Evolutionary conservation across 2,113 vertebrate species (phyloP), one percentile per base, ranked within the genome.

Genomic region (Todiramphus chloris): DNA sequence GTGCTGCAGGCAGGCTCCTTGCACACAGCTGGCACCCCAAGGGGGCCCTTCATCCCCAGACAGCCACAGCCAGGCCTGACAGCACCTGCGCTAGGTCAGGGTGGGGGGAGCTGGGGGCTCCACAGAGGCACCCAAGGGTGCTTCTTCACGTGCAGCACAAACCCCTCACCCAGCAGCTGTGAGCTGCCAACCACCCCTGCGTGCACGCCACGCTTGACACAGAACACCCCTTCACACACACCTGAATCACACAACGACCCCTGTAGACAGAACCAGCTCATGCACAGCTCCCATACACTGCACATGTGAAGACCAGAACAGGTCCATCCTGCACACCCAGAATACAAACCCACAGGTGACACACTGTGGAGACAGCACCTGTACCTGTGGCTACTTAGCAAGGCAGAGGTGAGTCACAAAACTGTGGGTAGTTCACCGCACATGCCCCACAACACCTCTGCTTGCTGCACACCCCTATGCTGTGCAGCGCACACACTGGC

Each of bases 1-100:
- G 93, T 94, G 95, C 97, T 97, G 97, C 92, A 91, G 98, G 97
- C 98, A 98, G 97, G 97, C 96, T 98, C 97, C 97, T 97, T 94
- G 97, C 98, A 98, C 98, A 98, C 78, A 97, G 98, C 99, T 98
- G 98, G 98, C 98, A 98, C 98, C 98, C 98, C 89, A 81, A 23
- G 51, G 81, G 94, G 85, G 89, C 76, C 80, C 94, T 97, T 92
- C 98, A 97, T 96, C 96, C 96, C 86, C 87, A 76, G 95, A 97
- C 98, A 98, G 97, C 98, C 98, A 97, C 97, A 95, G 98, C 97
- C 90, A 96, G 94, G 96, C 76, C 8, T 98, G 98, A 98, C 98
- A 96, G 97, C 98, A 98, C 66, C 91, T 95, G 15, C 68, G 93
- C 98, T 97, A 98, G 98, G 98, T 20, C 5, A 95, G 92, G 95